A percentile compares a stretch with the other conserved stretches of the same genome.
These are phyloP conservation scores for Cyphomyrus plagiostoma DNA, from an alignment of 2,113 vertebrate species.

Conservation along the genomic window DNA sequence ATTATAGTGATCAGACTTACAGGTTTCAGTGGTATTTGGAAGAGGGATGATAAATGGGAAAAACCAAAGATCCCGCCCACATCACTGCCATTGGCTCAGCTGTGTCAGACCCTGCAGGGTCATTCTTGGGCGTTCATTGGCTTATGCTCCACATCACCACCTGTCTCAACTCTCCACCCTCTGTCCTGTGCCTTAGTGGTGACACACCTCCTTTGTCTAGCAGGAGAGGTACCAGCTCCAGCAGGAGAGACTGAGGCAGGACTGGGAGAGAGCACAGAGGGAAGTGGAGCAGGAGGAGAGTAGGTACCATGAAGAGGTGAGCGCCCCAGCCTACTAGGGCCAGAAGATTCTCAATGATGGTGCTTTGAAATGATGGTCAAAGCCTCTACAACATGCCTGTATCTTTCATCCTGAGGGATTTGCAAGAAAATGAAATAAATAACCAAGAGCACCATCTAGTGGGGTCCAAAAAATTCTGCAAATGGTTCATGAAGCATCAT, in stretches of 20 bases:
- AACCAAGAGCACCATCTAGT: neutral
- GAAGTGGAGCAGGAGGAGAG: slow-evolving; percentile 92
- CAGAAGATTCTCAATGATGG: neutral
- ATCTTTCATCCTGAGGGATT: neutral
- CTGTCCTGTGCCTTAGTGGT: slow-evolving; percentile 37
- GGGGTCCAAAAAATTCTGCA: neutral
- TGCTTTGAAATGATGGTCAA: neutral
- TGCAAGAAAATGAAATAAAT: neutral
- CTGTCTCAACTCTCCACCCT: slow-evolving; percentile 10
- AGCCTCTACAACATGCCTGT: neutral
- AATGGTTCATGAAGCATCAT: neutral
- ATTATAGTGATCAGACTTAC: neutral
- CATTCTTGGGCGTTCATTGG: neutral
- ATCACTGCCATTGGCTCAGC: neutral
- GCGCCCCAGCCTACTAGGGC: neutral
- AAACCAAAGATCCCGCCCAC: neutral
- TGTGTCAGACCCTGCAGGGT: neutral
- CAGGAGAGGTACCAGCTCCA: slow-evolving; percentile 89
- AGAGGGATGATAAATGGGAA: neutral
- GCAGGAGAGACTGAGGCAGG: slow-evolving; percentile 89
- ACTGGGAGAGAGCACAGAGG: slow-evolving; percentile 92
- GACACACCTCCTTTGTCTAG: slow-evolving; percentile 42
- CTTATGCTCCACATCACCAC: neutral
- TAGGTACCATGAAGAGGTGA: slow-evolving; percentile 92
- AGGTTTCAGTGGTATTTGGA: neutral